These are phyloP conservation scores for Chaetura pelagica DNA, from an alignment of 2,113 vertebrate species.

Conservation along the genomic window DNA sequence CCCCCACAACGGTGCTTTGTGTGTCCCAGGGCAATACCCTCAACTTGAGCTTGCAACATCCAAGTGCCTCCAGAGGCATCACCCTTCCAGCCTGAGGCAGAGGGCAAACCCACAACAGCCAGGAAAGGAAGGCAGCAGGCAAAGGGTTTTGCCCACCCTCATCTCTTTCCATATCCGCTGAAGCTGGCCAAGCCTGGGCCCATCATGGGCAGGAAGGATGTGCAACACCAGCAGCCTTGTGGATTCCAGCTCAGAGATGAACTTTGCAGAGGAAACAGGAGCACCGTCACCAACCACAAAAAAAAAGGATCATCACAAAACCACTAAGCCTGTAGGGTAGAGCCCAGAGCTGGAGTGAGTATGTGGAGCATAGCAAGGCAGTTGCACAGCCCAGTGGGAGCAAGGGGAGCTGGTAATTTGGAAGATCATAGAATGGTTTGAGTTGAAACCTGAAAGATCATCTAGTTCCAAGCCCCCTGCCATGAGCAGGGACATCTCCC, in stretches of 20 bases:
- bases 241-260: not conserved
- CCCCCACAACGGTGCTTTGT: rapidly evolving
- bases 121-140: not conserved
- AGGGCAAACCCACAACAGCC: not conserved
- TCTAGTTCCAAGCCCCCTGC: too few relatives aligned
- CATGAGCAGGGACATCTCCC: too few relatives aligned
- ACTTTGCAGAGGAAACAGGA: not conserved
- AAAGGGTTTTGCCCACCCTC: not conserved
- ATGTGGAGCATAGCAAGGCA: not conserved
- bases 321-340: not conserved
- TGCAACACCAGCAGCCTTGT: not conserved
- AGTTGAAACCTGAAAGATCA: too few relatives aligned
- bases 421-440: not conserved
- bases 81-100: not conserved
- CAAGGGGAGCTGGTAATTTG: not conserved
- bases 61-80: not conserved
- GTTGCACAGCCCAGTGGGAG: not conserved
- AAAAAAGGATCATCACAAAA: not conserved
- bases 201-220: not conserved
- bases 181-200: not conserved
- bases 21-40: rapidly evolving
- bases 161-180: constrained; percentile 1
- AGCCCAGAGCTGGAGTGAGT: not conserved
- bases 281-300: not conserved
- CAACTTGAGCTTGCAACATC: not conserved